phyloP scores from a whole-genome alignment of 2,113 vertebrate genomes.

The human (Homo sapiens) region GRCh38 chr3:21391001-21391500 shows the following conservation, averaged over 20 bases:
- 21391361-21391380: too few species aligned
- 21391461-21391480: too few species aligned
- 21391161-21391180: conserved; percentile 79
- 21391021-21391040: conserved; percentile 85
- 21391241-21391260: not conserved
- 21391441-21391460: too few species aligned
- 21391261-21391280: not conserved
- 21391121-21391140: conserved; percentile 83
- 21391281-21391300: not conserved
- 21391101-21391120: conserved; percentile 78
- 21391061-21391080: conserved; percentile 84
- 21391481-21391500: too few species aligned
- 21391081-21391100: conserved; percentile 81
- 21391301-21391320: not conserved
- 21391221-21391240: conserved; percentile 48
- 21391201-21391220: conserved; percentile 50
- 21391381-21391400: too few species aligned
- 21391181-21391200: conserved; percentile 30
- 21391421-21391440: too few species aligned
- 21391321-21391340: too few species aligned
- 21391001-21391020: conserved; percentile 82
- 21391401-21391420: too few species aligned
- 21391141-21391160: conserved; percentile 83
- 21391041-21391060: conserved; percentile 84
- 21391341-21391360: too few species aligned